Conservation (phyloP, 2,888 invertebrate genomes). For the Lacanobia wlatinum region DNA sequence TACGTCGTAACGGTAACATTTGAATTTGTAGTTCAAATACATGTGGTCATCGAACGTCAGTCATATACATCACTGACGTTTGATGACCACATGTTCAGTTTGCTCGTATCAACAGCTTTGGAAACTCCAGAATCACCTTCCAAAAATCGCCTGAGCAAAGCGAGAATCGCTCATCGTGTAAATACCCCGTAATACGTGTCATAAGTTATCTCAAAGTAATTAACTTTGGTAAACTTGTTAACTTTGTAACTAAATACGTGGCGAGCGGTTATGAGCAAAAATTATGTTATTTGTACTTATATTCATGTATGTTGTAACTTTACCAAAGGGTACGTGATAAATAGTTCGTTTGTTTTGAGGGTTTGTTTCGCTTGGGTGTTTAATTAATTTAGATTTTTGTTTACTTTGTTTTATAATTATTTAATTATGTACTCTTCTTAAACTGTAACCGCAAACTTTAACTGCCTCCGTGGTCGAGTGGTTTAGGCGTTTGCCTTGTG, state of each 20-base stretch:
- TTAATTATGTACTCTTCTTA: no score
- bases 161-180: conserved; percentile 7
- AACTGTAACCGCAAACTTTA: no score
- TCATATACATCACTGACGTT: no score
- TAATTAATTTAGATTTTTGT: conserved; percentile 6
- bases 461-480: no score
- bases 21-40: no score
- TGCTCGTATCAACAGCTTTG: no score
- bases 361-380: background rate
- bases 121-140: no score
- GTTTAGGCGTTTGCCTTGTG: no score
- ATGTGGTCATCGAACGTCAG: no score
- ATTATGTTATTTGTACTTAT: background rate
- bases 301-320: background rate
- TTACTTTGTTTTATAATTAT: background rate
- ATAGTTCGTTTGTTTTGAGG: background rate
- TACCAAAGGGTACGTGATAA: background rate
- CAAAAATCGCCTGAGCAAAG: no score
- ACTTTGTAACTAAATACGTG: conserved; percentile 53
- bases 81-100: no score
- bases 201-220: conserved; percentile 54
- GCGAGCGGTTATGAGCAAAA: conserved; percentile 19
- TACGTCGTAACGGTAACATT: no score
- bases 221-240: conserved; percentile 47
- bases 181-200: conserved; percentile 25